Conservation (phyloP, 2,797 vertebrate species). For the Callimico goeldii region DNA sequence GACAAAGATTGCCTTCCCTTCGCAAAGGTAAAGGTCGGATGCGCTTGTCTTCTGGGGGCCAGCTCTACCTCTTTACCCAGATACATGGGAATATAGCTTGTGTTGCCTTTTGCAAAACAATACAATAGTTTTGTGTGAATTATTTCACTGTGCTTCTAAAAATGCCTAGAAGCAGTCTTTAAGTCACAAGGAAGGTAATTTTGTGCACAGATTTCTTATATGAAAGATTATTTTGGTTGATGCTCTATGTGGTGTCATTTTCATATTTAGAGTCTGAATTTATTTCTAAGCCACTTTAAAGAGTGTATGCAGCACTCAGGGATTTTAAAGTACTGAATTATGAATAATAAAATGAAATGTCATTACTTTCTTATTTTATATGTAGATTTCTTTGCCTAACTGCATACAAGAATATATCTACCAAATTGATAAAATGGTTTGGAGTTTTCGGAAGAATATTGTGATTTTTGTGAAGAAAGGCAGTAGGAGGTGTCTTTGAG, state of each 20-base stretch:
- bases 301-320: neutral
- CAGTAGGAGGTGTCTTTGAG: neutral
- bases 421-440: conserved; percentile 51
- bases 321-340: conserved; percentile 37
- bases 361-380: conserved; percentile 25
- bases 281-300: conserved; percentile 32
- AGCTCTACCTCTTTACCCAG: neutral
- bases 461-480: conserved; percentile 48
- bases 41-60: neutral
- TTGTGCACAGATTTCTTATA: neutral
- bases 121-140: neutral
- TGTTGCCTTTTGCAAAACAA: neutral
- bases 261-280: conserved; percentile 30
- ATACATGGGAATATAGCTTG: accelerated
- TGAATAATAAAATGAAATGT: neutral
- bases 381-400: conserved; percentile 22
- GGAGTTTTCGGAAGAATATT: conserved; percentile 36
- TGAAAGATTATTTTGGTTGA: conserved; percentile 6
- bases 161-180: neutral
- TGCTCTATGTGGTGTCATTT: neutral
- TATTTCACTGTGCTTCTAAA: neutral
- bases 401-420: neutral
- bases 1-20: conserved; percentile 99
- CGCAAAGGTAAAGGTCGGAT: conserved; percentile 90
- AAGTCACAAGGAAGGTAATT: conserved; percentile 23